Evolutionary conservation across 1,140 invertebrate species (phyloP), one percentile per base, ranked within the genome.

Genomic region (Tribolium madens): DNA sequence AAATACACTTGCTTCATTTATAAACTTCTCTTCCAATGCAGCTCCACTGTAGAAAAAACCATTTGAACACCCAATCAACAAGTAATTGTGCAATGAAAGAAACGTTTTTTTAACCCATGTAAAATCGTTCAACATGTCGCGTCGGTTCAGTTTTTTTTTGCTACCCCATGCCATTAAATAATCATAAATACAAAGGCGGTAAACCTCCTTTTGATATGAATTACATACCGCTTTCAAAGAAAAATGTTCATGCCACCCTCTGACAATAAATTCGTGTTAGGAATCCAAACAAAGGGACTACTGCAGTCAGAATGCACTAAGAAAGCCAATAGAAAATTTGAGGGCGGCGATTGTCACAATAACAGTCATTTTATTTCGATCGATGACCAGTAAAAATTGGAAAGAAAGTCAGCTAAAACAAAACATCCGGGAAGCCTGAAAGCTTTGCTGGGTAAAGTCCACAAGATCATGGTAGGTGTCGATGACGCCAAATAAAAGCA

Each of bases 361-460:
- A 21, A 26, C 52, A 12, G 13, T n/a, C 12, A 21, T 57, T 57
- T 57, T 21, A 18, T 57, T 57, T 21, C 13, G 52, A 57, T 57
- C 17, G 17, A 18, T 18, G 52, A 18, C 6, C 52, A 57, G 52
- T 21, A 57, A 57, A 57, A 57, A 17, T 14, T n/a, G n/a, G n/a
- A n/a, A 17, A 12, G 17, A 14, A 26, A 57, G 52, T 21, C 52
- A 18, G 52, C 18, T 57, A 12, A 57, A 57, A 57, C 52, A 57
- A 18, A 57, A 26, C 17, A 57, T 21, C 52, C 52, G 52, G 52
- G 21, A 57, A 57, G 17, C 52, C 52, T 57, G 17, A 57, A 57
- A 57, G 52, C 18, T 18, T 57, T 17, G 10, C 52, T 26, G 13
- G 13, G 18, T 57, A 57, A 57, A 57, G 52, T 21, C 52, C 18